Conservation (phyloP, 2,113 vertebrate genomes). For the Chitala chitala region DNA sequence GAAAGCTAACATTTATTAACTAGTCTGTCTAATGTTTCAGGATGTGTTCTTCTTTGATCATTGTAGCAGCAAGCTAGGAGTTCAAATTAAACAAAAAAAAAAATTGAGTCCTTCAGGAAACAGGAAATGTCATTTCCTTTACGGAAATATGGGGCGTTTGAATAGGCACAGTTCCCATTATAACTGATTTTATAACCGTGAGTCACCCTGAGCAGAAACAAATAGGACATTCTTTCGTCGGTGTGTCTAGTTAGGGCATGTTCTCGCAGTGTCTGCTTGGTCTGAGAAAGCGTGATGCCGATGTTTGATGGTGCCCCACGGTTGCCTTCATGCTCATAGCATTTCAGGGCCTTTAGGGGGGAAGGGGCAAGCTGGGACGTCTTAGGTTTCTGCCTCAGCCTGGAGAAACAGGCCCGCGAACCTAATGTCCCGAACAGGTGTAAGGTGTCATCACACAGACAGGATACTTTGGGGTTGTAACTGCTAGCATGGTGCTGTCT, state of each 20-base stretch:
- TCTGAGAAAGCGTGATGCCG: not conserved
- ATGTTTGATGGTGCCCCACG: not conserved
- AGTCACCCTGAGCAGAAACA: not conserved
- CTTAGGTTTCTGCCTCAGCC: too few species aligned
- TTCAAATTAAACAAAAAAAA: too few species aligned
- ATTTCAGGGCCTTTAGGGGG: too few species aligned
- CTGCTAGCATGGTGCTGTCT: too few species aligned
- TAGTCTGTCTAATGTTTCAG: not conserved
- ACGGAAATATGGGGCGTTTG: not conserved
- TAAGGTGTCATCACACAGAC: too few species aligned
- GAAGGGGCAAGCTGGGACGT: too few species aligned
- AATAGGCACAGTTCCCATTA: not conserved
- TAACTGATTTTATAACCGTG: not conserved
- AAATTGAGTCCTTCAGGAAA: slow-evolving; percentile 4
- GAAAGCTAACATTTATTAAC: slow-evolving; percentile 1
- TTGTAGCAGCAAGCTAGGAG: not conserved
- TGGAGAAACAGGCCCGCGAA: too few species aligned
- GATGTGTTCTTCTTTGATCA: slow-evolving; percentile 1
- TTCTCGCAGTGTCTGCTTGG: not conserved
- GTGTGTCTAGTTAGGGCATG: not conserved
- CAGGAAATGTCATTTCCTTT: not conserved
- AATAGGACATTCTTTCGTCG: not conserved
- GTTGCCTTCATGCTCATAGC: not conserved
- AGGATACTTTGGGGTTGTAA: too few species aligned
- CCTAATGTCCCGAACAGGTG: too few species aligned